phyloP scores from a whole-genome alignment of 2,888 invertebrate genomes.

The Epistrophe eligans region DNA sequence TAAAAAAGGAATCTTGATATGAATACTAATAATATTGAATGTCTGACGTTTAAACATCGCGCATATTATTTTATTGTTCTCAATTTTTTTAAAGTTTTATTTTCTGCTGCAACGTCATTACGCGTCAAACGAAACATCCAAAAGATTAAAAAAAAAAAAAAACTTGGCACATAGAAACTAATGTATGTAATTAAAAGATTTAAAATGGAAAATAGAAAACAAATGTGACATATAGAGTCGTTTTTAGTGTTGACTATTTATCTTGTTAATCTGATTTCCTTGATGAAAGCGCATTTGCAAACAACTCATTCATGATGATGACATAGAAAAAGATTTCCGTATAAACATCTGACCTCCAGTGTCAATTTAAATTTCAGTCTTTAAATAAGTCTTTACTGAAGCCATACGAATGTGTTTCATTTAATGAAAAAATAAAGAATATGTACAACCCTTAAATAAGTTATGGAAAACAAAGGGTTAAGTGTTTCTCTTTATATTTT shows the following conservation, averaged over 20 bases:
- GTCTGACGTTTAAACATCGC: background rate
- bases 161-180: background rate
- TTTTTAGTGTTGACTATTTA: conserved; percentile 1
- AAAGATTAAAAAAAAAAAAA: background rate
- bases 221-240: background rate
- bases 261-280: conserved; percentile 19
- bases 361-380: conserved; percentile 5
- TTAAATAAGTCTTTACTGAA: background rate
- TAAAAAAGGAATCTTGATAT: conserved; percentile 1
- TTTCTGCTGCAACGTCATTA: background rate
- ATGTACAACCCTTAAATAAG: background rate
- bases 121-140: background rate
- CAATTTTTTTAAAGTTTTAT: background rate
- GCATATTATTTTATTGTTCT: background rate
- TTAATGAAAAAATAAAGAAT: background rate
- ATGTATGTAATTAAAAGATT: background rate
- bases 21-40: conserved; percentile 36
- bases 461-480: background rate
- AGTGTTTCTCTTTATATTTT: background rate
- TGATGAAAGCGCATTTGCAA: background rate
- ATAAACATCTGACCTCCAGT: conserved; percentile 12
- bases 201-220: conserved; percentile 17
- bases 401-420: conserved; percentile 5
- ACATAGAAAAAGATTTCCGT: conserved; percentile 33
- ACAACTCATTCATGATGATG: background rate